These are phyloP conservation scores for Spilogale gracilis DNA, from an alignment of 2,113 vertebrate genomes.

Conservation along the genomic window DNA sequence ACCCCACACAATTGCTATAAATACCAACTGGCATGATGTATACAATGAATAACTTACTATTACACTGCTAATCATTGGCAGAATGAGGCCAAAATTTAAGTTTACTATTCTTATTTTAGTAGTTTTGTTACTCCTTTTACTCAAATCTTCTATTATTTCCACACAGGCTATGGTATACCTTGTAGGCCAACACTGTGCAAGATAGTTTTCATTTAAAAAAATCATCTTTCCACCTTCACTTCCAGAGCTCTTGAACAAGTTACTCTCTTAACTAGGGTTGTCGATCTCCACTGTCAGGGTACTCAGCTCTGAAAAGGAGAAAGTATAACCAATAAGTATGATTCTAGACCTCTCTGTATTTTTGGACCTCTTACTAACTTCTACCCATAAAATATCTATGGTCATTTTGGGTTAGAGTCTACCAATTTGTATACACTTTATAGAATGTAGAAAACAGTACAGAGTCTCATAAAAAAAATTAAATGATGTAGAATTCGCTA, in stretches of 20 bases:
- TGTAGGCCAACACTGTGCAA: neutral
- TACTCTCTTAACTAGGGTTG: neutral
- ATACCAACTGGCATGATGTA: neutral
- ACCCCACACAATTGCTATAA: neutral
- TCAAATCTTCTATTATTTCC: neutral
- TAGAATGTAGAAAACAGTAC: neutral
- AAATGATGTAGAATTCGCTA: neutral
- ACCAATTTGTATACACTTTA: neutral
- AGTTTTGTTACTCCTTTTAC: neutral
- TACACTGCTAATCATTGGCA: neutral
- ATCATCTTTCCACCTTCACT: neutral
- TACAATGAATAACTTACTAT: neutral
- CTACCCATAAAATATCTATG: neutral
- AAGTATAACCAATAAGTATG: neutral
- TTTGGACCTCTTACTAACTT: neutral
- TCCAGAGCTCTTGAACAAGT: neutral
- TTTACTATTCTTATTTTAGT: neutral
- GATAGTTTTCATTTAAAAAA: neutral
- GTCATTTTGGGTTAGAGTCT: neutral
- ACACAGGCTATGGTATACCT: neutral
- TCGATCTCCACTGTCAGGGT: neutral
- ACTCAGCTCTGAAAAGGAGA: neutral
- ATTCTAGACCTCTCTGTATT: neutral
- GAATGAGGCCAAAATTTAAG: neutral
- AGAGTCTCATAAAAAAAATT: neutral